Base-by-base conservation (phyloP, 2,888 invertebrate species). In the Peribatodes rhomboidaria region DNA sequence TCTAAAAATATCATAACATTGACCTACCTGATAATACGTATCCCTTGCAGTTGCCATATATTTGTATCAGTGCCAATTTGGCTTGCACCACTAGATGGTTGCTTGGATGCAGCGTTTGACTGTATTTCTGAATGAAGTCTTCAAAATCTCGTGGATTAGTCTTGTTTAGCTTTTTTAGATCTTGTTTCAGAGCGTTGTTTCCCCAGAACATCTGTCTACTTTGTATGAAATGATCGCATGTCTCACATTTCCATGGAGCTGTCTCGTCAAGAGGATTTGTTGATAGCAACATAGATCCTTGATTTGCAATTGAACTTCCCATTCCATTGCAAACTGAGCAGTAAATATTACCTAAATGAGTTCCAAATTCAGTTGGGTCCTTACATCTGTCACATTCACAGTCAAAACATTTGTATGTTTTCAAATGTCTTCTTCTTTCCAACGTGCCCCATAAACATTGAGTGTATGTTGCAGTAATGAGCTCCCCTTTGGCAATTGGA, bases 401-500 rank as follows among this genome's bases (percentile, higher is more conserved):
- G 54, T 94, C 94, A 71, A 97, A 96, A 80, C 95, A 96, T 85
- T 96, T 97, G 1, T 92, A 90, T 56, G 89, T 90, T 71, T 88
- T 91, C 3, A 97, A 85, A 83, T 95, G 95, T 71, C 93, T 88
- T 71, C 96, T 87, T 52, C 97, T 89, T 65, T 95, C 94, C 14
- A 95, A 86, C 1, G 97, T 97, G 14, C 96, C 95, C 89, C 95
- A 95, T 49, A 97, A 82, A 0, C 95, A 93, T 81, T 96, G 96
- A 0, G 96, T 96, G 77, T 97, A 97, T 0, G 96, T 95, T 0
- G 95, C 94, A 31, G 94, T 95, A 46, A 97, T 95, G 47, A 94
- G 87, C 46, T 95, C 95, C 4, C 96, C 96, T 87, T 96, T 96
- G 54, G 93, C 85, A 58, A 97, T 96, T 13, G 94, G 94, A 42